A percentile compares a stretch with the other conserved stretches of the same genome.
Evolutionary conservation across 2,888 invertebrate species (phyloP).

Genomic region (Melinopterus prodromus): DNA sequence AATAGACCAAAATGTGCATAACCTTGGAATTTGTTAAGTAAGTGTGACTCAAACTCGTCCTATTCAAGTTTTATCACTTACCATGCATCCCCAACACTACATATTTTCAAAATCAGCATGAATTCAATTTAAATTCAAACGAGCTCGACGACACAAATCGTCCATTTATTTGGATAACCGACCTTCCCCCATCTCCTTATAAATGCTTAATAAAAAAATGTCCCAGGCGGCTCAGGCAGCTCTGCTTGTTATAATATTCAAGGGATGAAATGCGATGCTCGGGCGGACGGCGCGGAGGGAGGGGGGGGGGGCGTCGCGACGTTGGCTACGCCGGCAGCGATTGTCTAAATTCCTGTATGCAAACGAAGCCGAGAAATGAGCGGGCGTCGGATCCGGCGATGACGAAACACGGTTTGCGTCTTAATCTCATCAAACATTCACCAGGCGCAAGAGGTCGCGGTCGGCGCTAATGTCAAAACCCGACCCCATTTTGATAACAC

Average conservation of each 20-base stretch:
- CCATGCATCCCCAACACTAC: neutral
- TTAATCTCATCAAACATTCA: conserved; percentile 61
- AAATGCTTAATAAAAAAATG: conserved; percentile 31
- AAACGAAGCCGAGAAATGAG: conserved; percentile 41
- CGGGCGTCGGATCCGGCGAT: conserved; percentile 44
- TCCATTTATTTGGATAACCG: conserved; percentile 17
- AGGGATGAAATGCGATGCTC: conserved; percentile 45
- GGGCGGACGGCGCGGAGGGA: conserved; percentile 42
- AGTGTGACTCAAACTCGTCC: too few relatives aligned
- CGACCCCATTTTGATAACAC: conserved; percentile 44
- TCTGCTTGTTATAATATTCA: conserved; percentile 45
- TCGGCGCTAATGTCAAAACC: conserved; percentile 47
- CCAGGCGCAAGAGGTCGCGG: conserved; percentile 46
- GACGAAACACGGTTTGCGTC: conserved; percentile 61
- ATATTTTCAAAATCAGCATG: neutral
- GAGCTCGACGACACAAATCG: conserved; percentile 11
- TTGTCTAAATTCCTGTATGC: conserved; percentile 46
- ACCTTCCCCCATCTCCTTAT: neutral
- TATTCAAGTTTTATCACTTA: neutral
- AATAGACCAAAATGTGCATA: too few relatives aligned
- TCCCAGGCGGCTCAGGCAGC: conserved; percentile 9
- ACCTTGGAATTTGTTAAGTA: too few relatives aligned
- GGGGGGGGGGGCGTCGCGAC: conserved; percentile 22
- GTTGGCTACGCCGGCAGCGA: conserved; percentile 21
- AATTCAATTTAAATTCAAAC: conserved; percentile 4